Evolutionary conservation across 1,140 invertebrate genomes (phyloP), one percentile per base, ranked within the genome.

Genomic region (Drosophila orena): DNA sequence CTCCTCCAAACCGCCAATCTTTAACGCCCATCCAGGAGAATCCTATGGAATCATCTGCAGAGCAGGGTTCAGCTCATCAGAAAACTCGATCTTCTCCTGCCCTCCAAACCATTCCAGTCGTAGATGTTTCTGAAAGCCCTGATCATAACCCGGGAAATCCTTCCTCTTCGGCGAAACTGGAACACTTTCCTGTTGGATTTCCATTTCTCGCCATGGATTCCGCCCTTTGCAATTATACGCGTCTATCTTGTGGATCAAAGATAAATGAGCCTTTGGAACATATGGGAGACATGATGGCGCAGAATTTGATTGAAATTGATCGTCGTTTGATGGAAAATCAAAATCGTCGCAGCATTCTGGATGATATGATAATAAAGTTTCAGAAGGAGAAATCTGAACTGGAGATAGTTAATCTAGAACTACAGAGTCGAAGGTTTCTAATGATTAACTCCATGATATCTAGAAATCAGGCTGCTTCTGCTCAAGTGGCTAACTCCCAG

Each of bases 351-450:
- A 77, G 65, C 37, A 79, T 81, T 44, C 66, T 92, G n/a, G 90
- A 92, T 20, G 88, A 91, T 35, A 92, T 91, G 79, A 91, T 92
- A 14, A 42, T 81, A 34, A 91, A 92, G 38, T 77, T 91, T 35
- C 91, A 92, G 34, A 91, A 81, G 10, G 85, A 91, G 43, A 92
- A 91, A 60, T 85, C 83, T 7, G 74, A 88, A 15, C 55, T 90
- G 20, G 90, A 91, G 58, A 61, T 84, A 62, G 42, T 52, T 7
- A 89, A 58, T 17, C 54, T 91, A 22, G 77, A 92, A 59, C 38
- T 92, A 42, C 88, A 92, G 65, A 91, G 68, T 77, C 79, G 78
- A 7, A 91, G 88, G 55, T 84, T 90, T 70, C 49, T 91, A 12
- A 17, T 92, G 4, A 47, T 91, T 0, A 91, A 89, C 34, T 64